phyloP scores from a whole-genome alignment of 2,797 vertebrate species.

The Acanthopagrus latus region DNA sequence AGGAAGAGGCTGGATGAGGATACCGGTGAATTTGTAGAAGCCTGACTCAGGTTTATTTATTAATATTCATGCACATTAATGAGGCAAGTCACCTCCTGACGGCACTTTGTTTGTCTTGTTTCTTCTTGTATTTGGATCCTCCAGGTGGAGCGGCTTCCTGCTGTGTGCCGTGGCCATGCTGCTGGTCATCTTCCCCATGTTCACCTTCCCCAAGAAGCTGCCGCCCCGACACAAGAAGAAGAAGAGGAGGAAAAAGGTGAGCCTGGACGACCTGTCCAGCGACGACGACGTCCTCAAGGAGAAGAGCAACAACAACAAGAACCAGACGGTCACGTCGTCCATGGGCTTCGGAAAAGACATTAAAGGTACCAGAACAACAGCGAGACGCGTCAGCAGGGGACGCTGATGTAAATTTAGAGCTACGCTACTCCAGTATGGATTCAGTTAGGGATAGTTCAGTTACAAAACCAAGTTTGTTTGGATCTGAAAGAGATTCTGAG shows the following conservation, averaged over 20 bases:
- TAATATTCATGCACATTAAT: constrained; percentile 30
- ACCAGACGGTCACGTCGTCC: constrained; percentile 89
- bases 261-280: constrained; percentile 83
- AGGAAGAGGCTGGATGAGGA: constrained; percentile 34
- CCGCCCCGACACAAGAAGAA: constrained; percentile 94
- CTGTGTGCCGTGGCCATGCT: constrained; percentile 97
- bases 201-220: constrained; percentile 98
- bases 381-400: not conserved
- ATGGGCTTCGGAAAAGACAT: constrained; percentile 96
- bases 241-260: constrained; percentile 93
- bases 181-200: constrained; percentile 99
- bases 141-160: constrained; percentile 94
- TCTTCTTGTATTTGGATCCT: not conserved
- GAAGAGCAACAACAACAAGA: constrained; percentile 89
- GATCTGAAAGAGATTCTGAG: no score
- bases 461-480: no score
- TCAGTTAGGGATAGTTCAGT: no score
- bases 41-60: not conserved
- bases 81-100: not conserved
- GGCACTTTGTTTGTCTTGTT: not conserved
- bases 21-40: constrained; percentile 4
- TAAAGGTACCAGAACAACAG: constrained; percentile 85
- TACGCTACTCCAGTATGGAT: no score
- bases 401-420: not conserved
- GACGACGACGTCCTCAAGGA: constrained; percentile 95